Evolutionary conservation across 2,113 vertebrate species (phyloP).

Genomic region (Phyllostomus discolor): DNA sequence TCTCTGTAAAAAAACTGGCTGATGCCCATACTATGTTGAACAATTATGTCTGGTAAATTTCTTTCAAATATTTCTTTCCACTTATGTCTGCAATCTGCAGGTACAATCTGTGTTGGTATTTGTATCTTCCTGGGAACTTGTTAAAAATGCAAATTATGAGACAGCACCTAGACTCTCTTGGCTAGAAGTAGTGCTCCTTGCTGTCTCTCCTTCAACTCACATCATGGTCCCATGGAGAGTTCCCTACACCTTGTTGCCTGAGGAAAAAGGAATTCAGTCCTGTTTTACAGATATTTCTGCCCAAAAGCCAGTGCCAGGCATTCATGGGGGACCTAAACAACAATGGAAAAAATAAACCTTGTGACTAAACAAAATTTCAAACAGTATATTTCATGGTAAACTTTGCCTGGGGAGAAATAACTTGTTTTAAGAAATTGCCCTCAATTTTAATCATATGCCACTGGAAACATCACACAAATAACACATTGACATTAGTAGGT

Average conservation of each 20-base stretch:
- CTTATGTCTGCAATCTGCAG: not conserved
- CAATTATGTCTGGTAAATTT: not conserved
- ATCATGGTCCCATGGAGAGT: not conserved
- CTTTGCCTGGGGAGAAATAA: not conserved
- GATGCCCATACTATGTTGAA: not conserved
- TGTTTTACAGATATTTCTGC: not conserved
- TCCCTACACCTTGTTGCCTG: not conserved
- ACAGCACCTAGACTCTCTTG: not conserved
- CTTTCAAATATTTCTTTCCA: not conserved
- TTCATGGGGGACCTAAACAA: not conserved
- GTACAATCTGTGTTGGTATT: not conserved
- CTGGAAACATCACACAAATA: not conserved
- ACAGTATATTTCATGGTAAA: not conserved
- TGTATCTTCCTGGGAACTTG: not conserved
- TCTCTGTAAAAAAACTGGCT: not conserved
- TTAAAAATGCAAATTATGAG: not conserved
- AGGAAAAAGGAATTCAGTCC: not conserved
- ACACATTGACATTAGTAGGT: not conserved
- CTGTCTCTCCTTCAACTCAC: not conserved
- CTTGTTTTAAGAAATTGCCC: not conserved
- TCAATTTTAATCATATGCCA: not conserved
- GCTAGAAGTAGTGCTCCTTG: not conserved
- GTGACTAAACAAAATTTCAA: not conserved
- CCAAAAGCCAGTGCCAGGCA: not conserved
- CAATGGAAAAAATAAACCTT: not conserved